phyloP scores from a whole-genome alignment of 2,113 vertebrate species.

The Sinocyclocheilus anshuiensis region DNA sequence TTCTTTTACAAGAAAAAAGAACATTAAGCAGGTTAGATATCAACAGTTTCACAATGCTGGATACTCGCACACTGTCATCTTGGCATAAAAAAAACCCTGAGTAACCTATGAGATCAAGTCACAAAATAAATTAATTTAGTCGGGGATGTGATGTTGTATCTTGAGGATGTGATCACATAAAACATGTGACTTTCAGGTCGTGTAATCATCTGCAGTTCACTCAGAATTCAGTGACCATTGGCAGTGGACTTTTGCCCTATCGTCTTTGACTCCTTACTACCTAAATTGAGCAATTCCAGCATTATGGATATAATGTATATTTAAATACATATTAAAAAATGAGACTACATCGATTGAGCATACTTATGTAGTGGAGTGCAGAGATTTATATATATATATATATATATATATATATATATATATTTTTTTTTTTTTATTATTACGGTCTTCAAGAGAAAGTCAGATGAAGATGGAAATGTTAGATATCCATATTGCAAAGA shows the following conservation, averaged over 20 bases:
- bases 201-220: constrained; percentile 14
- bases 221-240: background rate
- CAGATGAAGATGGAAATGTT: background rate
- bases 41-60: constrained; percentile 68
- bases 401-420: no score
- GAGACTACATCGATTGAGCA: background rate
- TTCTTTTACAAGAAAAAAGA: constrained; percentile 30
- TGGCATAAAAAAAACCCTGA: constrained; percentile 82
- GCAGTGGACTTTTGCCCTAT: background rate
- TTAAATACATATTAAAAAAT: background rate
- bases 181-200: background rate
- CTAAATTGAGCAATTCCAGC: constrained; percentile 30
- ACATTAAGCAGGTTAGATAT: constrained; percentile 42
- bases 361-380: background rate
- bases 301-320: background rate
- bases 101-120: constrained; percentile 67
- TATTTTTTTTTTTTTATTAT: background rate
- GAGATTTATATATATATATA: background rate
- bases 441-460: background rate
- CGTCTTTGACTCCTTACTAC: background rate
- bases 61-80: constrained; percentile 62
- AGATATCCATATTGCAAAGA: background rate
- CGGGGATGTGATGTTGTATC: constrained; percentile 37
- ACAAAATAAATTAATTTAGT: constrained; percentile 32
- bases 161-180: constrained; percentile 27